Base-by-base conservation (phyloP, 2,888 invertebrate species). In the Mythimna vitellina region DNA sequence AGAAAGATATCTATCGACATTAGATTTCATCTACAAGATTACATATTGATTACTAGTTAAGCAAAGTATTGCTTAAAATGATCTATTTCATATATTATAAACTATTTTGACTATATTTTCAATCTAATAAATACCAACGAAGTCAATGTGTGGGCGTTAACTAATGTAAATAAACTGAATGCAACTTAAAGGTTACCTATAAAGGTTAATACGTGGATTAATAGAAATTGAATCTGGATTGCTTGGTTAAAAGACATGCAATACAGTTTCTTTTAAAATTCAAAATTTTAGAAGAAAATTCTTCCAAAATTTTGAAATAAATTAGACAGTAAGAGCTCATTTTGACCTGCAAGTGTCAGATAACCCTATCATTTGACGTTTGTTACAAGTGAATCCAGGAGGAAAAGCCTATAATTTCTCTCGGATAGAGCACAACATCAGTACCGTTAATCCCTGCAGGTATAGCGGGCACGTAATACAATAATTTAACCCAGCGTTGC, bases 371-470 rank as follows among this genome's bases (percentile, higher is more conserved):
- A 38, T 29, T 73, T 49, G 9, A 54, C 12, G 20, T 49, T 73
- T 57, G 29, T 78, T 32, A 49, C 63, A 46, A 65, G 51, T 72
- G 22, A 70, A 56, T 65, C 35, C 63, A 46, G 54, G 58, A 79
- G 54, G 60, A 42, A 65, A 71, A 78, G 46, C 32, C 35, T 53
- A 42, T 17, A 73, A 67, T 80, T 57, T 54, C 42, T 58, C 20
- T 81, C 66, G n/a, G 51, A 70, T 80, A 84, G 22, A 62, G 46
- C 64, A 74, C 81, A 79, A 70, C 32, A 32, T 51, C 58, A 5
- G 53, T 80, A 75, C 85, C 85, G 87, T 83, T 85, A 85, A 65
- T 76, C 76, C 86, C 84, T 81, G 68, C 70, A 61, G 80, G 67
- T 54, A 58, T 61, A 76, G 70, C 73, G 71, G 65, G 67, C 85